phyloP scores from a whole-genome alignment of 2,797 vertebrate species.

The Neosilurus hyrtlii region DNA sequence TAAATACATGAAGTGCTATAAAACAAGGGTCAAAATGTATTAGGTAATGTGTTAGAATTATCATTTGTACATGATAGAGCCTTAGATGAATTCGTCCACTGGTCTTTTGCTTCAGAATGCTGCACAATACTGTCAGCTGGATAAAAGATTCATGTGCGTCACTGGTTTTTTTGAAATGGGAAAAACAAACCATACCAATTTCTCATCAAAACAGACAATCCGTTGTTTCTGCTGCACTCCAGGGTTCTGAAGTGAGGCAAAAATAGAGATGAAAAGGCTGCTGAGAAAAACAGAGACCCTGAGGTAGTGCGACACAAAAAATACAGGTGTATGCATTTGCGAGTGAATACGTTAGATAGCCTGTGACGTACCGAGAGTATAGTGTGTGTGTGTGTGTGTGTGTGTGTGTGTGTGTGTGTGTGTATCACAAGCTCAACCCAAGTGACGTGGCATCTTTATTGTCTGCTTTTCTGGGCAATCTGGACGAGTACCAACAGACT shows the following conservation, averaged over 20 bases:
- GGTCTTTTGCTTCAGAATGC: background rate
- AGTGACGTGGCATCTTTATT: constrained; percentile 47
- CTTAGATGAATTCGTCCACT: background rate
- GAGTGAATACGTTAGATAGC: constrained; percentile 29
- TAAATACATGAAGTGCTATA: background rate
- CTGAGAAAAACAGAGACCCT: constrained; percentile 44
- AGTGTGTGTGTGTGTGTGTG: constrained; percentile 15
- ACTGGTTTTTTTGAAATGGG: constrained; percentile 12
- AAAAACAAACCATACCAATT: constrained; percentile 42
- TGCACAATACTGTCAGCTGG: background rate
- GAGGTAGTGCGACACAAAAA: constrained; percentile 26
- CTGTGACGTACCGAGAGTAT: background rate
- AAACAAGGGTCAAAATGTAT: background rate
- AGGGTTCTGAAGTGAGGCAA: constrained; percentile 51
- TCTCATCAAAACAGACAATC: constrained; percentile 44
- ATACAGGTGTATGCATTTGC: constrained; percentile 39
- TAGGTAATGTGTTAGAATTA: background rate
- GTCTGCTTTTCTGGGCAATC: constrained; percentile 62
- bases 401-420: constrained; percentile 36
- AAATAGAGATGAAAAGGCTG: constrained; percentile 52
- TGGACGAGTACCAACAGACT: constrained; percentile 74
- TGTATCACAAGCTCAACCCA: constrained; percentile 25
- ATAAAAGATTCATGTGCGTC: constrained; percentile 49
- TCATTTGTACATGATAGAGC: constrained; percentile 7
- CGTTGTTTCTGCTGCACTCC: constrained; percentile 31